Evolutionary conservation across 2,888 invertebrate genomes (phyloP).

Genomic region (Lysandra coridon): DNA sequence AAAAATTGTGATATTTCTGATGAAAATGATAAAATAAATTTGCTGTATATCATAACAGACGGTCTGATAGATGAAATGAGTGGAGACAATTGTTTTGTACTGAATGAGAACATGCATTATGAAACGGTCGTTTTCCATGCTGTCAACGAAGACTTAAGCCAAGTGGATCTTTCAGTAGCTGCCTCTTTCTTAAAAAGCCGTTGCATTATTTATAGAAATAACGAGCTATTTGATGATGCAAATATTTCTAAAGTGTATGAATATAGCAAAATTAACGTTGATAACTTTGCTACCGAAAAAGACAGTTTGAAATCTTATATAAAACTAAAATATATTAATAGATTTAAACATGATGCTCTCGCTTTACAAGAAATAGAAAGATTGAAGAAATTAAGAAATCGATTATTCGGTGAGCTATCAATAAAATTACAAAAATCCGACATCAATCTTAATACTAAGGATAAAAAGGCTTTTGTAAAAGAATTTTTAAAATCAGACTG

Average conservation of each 20-base stretch:
- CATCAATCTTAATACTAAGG: conserved; percentile 42
- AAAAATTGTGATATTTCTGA: conserved; percentile 29
- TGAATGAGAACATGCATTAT: conserved; percentile 46
- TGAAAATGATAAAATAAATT: conserved; percentile 43
- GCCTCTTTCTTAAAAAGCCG: conserved; percentile 45
- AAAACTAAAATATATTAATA: conserved; percentile 48
- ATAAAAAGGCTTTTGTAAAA: conserved; percentile 43
- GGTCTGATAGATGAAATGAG: conserved; percentile 39
- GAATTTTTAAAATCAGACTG: conserved; percentile 45
- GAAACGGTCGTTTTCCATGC: conserved; percentile 48
- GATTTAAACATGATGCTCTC: conserved; percentile 38
- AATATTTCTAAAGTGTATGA: conserved; percentile 50
- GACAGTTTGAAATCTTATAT: conserved; percentile 50
- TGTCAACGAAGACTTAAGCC: conserved; percentile 35
- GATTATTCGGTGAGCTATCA: conserved; percentile 44
- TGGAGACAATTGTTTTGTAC: conserved; percentile 39
- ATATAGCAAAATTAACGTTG: conserved; percentile 46
- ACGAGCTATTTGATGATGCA: conserved; percentile 42
- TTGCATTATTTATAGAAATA: conserved; percentile 47
- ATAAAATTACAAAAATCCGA: conserved; percentile 25
- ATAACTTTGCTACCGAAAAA: conserved; percentile 47
- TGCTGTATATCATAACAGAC: conserved; percentile 50
- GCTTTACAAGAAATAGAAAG: conserved; percentile 49
- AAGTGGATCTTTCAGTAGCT: conserved; percentile 47
- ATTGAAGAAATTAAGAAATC: conserved; percentile 45